Conservation (phyloP, 1,140 invertebrate species). For the Littorina saxatilis region DNA sequence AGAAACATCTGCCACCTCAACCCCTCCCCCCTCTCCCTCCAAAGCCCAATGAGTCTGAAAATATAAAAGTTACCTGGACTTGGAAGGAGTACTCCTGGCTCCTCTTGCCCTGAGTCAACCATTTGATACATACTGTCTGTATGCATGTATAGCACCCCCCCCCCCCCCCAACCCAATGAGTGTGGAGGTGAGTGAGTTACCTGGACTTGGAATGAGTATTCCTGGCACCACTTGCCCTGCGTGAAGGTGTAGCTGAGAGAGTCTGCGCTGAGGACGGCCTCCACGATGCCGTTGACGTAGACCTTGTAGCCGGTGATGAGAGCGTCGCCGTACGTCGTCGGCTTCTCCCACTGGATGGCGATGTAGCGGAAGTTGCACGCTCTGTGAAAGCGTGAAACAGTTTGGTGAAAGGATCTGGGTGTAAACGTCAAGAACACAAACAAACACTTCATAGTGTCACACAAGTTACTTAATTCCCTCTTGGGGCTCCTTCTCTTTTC, state of each 20-base stretch:
- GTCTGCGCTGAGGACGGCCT: conserved; percentile 68
- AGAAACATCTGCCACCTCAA: no score
- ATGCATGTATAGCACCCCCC: no score
- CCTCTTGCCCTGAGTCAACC: conserved; percentile 73
- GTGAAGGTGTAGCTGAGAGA: conserved; percentile 73
- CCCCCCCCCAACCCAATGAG: no score
- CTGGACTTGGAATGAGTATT: conserved; percentile 76
- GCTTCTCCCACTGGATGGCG: conserved; percentile 75
- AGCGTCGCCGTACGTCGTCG: conserved; percentile 72
- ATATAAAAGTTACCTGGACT: conserved; percentile 71
- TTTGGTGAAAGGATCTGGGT: not conserved
- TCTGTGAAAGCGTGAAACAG: conserved; percentile 54
- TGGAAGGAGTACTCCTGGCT: conserved; percentile 75
- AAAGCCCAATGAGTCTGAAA: no score
- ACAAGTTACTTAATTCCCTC: no score
- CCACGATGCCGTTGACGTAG: conserved; percentile 74
- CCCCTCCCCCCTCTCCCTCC: no score
- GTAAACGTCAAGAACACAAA: no score
- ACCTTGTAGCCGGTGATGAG: conserved; percentile 75
- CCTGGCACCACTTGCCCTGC: conserved; percentile 73
- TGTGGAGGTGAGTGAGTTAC: no score
- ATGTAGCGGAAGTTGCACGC: conserved; percentile 76
- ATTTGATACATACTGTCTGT: no score
- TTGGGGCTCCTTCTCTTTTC: no score
- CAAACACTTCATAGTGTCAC: no score